Evolutionary conservation across 2,797 vertebrate genomes (phyloP).

Genomic region (Pantherophis vulpinus): DNA sequence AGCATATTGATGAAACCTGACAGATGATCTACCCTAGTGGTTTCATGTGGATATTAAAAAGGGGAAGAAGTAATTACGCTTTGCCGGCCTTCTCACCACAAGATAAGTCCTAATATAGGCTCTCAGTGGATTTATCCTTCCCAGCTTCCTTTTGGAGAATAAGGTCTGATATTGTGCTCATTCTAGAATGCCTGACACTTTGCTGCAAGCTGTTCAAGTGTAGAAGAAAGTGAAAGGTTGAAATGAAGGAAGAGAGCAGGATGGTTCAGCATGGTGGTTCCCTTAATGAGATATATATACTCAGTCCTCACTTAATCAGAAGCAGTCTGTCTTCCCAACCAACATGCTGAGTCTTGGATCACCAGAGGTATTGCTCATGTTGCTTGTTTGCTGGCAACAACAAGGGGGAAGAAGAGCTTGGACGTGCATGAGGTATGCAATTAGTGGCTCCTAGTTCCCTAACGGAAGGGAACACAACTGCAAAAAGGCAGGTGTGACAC

Average conservation of each 20-base stretch:
- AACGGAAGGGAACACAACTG: neutral
- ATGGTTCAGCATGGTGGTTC: neutral
- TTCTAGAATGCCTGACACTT: slow-evolving; percentile 64
- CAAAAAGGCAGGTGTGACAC: neutral
- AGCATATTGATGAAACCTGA: neutral
- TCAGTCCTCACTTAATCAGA: neutral
- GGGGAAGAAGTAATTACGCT: neutral
- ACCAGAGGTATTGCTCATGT: neutral
- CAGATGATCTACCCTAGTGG: neutral
- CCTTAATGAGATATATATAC: neutral
- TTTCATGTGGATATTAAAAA: neutral
- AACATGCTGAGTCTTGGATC: neutral
- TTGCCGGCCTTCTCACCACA: neutral
- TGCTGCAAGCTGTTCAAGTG: slow-evolving; percentile 47
- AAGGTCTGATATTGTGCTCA: slow-evolving; percentile 55
- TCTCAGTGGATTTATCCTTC: slow-evolving; percentile 26
- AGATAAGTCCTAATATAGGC: neutral
- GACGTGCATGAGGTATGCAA: neutral
- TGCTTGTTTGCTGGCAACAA: neutral
- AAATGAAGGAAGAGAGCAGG: slow-evolving; percentile 24
- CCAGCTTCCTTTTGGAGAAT: slow-evolving; percentile 32
- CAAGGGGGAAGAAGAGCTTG: neutral
- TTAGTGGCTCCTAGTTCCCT: neutral
- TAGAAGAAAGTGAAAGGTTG: slow-evolving; percentile 30
- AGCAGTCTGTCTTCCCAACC: neutral